Evolutionary conservation across 2,113 vertebrate genomes (phyloP), one percentile per base, ranked within the genome.

Genomic region (Pachypanchax playfairii): DNA sequence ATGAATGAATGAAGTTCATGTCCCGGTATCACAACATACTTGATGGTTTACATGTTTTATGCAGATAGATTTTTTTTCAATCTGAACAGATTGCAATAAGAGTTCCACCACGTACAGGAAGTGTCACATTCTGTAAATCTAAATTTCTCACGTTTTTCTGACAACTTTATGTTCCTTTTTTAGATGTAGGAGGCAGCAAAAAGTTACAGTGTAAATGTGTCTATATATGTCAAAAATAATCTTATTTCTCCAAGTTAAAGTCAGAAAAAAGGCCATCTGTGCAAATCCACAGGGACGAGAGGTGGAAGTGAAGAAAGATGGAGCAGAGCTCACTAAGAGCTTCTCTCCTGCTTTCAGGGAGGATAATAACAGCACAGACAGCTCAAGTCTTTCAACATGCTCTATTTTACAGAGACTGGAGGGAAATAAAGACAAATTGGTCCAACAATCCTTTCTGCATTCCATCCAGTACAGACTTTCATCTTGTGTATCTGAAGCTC

Each of bases 361-460:
- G 36, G 69, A 75, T 77, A 80, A 82, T 84, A 77, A 64, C 73
- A 54, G 60, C 31, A 11, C 24, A 22, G 54, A 77, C 74, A 66
- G 65, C 63, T 55, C 48, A 42, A 53, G 65, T 74, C 63, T 74
- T 68, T 76, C 58, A 61, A 21, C 3, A 39, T 46, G 57, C 33
- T 73, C 70, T 49, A 73, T 69, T 82, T 62, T 67, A 26, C 59
- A 8, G 59, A 74, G 67, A 77, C 77, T 74, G 62, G 57, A 58
- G 60, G 74, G 56, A 82, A 76, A 85, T 79, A 71, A 75, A 67
- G 77, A 79, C 67, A 80, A 83, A 84, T 76, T 82, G 82, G 68
- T 70, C 52, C 64, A 56, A 72, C 71, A 55, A 44, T 73, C 64
- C 50, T 46, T 25, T 20, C 43, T 46, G 29, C 59, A 44, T 70